Percentiles rank a stretch among this genome's conserved stretches.
These are phyloP conservation scores for Lycaon pictus DNA, from an alignment of 2,113 vertebrate genomes.

Conservation along the genomic window DNA sequence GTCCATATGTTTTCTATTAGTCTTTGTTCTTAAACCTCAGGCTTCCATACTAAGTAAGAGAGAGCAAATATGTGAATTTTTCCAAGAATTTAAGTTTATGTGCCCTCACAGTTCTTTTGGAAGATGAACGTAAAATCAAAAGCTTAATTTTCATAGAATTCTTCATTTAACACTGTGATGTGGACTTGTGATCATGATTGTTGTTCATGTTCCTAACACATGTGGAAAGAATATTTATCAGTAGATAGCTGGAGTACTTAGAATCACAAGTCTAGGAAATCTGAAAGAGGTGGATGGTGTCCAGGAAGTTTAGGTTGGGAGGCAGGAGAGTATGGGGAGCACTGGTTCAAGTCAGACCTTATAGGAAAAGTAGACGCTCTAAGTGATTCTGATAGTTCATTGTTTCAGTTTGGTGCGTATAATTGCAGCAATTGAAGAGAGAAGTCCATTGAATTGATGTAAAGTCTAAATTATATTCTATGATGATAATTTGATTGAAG, in stretches of 20 bases:
- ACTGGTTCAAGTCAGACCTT: background rate
- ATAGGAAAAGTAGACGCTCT: background rate
- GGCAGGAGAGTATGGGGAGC: background rate
- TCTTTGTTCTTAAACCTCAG: constrained; percentile 86
- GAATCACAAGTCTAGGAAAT: background rate
- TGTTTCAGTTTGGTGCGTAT: background rate
- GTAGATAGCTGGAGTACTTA: background rate
- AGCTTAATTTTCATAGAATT: constrained; percentile 59
- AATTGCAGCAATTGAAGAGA: background rate
- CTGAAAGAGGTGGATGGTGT: background rate
- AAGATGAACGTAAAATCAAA: constrained; percentile 41
- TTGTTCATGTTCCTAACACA: constrained; percentile 32
- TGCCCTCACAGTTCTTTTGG: constrained; percentile 35
- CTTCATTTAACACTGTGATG: constrained; percentile 53
- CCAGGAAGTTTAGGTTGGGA: background rate
- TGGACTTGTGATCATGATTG: constrained; percentile 53
- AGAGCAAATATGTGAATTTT: constrained; percentile 75
- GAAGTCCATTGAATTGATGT: background rate
- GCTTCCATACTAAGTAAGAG: constrained; percentile 84
- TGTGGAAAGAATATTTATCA: constrained; percentile 31
- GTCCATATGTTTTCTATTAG: constrained; percentile 97
- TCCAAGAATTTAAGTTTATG: constrained; percentile 8
- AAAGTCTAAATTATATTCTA: constrained; percentile 17
- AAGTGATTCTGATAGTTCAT: background rate
- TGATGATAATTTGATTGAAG: constrained; percentile 7